Evolutionary conservation across 2,113 vertebrate species (phyloP).

Genomic region (Xerus inauris): DNA sequence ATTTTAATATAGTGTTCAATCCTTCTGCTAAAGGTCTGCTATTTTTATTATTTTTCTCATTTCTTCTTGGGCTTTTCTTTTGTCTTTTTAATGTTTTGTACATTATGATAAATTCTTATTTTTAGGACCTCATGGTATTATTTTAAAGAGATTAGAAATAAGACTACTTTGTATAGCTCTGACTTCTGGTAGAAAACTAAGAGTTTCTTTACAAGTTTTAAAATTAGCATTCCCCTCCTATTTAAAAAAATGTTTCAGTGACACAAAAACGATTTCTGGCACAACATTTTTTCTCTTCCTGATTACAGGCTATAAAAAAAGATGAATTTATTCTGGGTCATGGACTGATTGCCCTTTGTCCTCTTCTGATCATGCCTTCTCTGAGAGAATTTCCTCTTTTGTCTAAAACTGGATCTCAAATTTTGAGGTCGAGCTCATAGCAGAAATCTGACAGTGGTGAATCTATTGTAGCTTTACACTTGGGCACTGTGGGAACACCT

Average conservation of each 20-base stretch:
- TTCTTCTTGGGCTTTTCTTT: not conserved
- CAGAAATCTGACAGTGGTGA: not conserved
- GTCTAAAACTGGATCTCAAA: not conserved
- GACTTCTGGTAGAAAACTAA: not conserved
- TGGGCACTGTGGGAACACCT: fast-evolving
- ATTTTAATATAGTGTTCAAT: constrained; percentile 3
- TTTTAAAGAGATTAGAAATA: not conserved
- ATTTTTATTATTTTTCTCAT: not conserved
- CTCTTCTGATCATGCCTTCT: not conserved
- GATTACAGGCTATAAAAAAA: not conserved
- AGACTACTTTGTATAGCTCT: not conserved
- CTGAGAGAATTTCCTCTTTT: not conserved
- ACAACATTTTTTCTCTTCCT: not conserved
- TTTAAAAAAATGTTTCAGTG: not conserved
- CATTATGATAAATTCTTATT: not conserved
- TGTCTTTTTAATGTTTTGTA: not conserved
- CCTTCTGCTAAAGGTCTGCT: not conserved
- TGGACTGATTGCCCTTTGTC: not conserved
- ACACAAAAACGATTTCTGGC: not conserved
- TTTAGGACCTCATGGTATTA: not conserved
- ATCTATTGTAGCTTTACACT: not conserved
- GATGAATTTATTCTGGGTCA: not conserved
- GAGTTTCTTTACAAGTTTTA: not conserved
- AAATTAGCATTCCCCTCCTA: not conserved
- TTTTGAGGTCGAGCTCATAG: not conserved